Percentiles rank a stretch among this genome's conserved stretches.
phyloP scores from a whole-genome alignment of 1,140 invertebrate species.

The Drosophila pruinosa region DNA sequence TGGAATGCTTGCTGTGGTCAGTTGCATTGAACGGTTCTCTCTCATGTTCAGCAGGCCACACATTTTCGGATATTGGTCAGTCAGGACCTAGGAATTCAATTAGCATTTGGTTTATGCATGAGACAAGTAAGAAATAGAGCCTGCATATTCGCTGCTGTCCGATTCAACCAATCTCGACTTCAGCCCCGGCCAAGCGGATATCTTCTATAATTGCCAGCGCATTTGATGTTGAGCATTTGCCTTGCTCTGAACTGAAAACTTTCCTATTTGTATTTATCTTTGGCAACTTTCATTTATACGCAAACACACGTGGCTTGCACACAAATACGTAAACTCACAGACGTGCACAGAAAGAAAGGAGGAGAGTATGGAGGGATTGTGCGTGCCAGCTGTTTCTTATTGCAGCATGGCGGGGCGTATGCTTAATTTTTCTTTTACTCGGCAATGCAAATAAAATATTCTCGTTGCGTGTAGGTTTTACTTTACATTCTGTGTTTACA shows the following conservation, averaged over 20 bases:
- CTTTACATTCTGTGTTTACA: conserved; percentile 31
- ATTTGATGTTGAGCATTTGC: conserved; percentile 7
- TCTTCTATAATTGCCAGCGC: conserved; percentile 31
- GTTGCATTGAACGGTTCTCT: neutral
- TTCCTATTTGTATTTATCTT: conserved; percentile 70
- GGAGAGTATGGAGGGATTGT: neutral
- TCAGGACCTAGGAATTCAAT: conserved; percentile 53
- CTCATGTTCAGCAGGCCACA: conserved; percentile 36
- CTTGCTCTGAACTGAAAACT: conserved; percentile 34
- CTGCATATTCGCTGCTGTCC: neutral
- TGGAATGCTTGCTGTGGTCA: neutral
- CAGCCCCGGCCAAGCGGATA: neutral
- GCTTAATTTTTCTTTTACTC: conserved; percentile 53
- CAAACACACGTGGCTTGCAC: conserved; percentile 1
- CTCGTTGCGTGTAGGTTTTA: conserved; percentile 26
- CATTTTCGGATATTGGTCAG: conserved; percentile 37
- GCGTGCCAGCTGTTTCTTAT: conserved; percentile 51
- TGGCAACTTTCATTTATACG: conserved; percentile 47
- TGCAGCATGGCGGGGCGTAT: conserved; percentile 64
- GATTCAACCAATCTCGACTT: neutral
- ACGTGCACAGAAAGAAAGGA: neutral
- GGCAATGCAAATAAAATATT: conserved; percentile 35
- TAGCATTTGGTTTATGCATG: conserved; percentile 74
- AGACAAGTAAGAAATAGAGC: conserved; percentile 20
- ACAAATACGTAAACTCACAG: neutral